Percentiles rank a stretch among this genome's conserved stretches.
These are phyloP conservation scores for Hylomyscus alleni DNA, from an alignment of 2,797 vertebrate species.

Conservation along the genomic window DNA sequence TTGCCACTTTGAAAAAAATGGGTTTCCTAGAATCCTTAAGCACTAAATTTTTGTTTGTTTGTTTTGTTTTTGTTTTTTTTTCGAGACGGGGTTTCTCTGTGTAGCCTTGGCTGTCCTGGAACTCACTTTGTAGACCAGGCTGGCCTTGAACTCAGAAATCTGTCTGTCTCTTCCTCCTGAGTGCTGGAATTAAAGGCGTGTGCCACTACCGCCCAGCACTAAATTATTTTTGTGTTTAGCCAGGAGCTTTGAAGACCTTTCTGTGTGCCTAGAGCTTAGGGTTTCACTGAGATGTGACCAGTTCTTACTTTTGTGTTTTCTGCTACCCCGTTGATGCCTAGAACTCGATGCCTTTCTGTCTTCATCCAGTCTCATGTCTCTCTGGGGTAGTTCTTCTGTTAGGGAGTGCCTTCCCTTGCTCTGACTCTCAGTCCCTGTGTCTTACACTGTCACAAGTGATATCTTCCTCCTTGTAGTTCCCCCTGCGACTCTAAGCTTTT, in stretches of 20 bases:
- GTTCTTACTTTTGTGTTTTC: slow-evolving; percentile 33
- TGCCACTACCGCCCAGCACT: too few relatives aligned
- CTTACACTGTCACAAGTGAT: not conserved
- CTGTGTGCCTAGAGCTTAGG: slow-evolving; percentile 9
- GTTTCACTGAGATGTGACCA: not conserved
- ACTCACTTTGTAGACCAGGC: too few relatives aligned
- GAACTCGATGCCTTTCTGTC: not conserved
- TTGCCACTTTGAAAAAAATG: not conserved
- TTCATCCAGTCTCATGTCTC: not conserved
- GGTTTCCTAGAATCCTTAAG: not conserved
- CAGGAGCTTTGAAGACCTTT: not conserved
- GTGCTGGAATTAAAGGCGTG: too few relatives aligned
- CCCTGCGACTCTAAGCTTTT: slow-evolving; percentile 9
- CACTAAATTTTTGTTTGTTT: not conserved
- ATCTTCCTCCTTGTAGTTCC: slow-evolving; percentile 1
- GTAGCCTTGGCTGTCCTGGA: too few relatives aligned
- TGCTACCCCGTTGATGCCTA: not conserved
- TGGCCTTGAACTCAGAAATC: too few relatives aligned
- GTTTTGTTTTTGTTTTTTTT: too few relatives aligned
- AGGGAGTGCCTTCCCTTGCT: not conserved
- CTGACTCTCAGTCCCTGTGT: not conserved
- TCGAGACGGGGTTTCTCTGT: too few relatives aligned
- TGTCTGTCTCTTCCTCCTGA: too few relatives aligned
- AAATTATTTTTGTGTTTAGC: slow-evolving; percentile 2
- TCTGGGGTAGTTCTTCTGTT: not conserved